These are phyloP conservation scores for Gambusia yucatana DNA, from an alignment of 2,797 vertebrate species.

Conservation along the genomic window DNA sequence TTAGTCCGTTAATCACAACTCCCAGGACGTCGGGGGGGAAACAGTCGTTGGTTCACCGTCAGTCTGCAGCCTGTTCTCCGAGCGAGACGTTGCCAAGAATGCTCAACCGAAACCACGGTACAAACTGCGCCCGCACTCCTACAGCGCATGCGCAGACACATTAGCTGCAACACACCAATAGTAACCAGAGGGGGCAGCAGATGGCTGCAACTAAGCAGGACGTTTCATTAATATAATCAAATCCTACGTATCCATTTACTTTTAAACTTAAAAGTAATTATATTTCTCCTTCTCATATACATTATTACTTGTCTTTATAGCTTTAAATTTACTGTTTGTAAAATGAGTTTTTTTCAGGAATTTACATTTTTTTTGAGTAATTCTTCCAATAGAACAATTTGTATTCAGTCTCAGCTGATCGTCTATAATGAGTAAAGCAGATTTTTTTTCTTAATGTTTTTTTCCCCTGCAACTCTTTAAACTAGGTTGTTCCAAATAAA, in stretches of 20 bases:
- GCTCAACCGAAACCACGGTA: constrained; percentile 84
- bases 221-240: neutral
- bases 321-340: neutral
- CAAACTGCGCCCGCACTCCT: constrained; percentile 63
- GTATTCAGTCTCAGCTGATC: neutral
- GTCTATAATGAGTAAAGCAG: neutral
- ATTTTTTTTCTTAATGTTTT: neutral
- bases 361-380: neutral
- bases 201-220: neutral
- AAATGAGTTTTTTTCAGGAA: neutral
- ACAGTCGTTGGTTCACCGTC: constrained; percentile 42
- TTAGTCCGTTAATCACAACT: constrained; percentile 59
- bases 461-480: neutral
- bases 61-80: constrained; percentile 61
- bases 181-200: constrained; percentile 64
- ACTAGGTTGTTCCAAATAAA: neutral
- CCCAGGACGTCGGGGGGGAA: constrained; percentile 55
- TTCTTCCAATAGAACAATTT: neutral
- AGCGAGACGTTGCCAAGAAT: constrained; percentile 75
- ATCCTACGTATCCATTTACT: neutral
- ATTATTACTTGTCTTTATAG: neutral
- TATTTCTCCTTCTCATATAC: neutral
- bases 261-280: neutral
- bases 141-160: constrained; percentile 72
- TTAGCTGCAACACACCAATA: constrained; percentile 62